Base-by-base conservation (phyloP, 2,888 invertebrate genomes). In the Meloe dianella region DNA sequence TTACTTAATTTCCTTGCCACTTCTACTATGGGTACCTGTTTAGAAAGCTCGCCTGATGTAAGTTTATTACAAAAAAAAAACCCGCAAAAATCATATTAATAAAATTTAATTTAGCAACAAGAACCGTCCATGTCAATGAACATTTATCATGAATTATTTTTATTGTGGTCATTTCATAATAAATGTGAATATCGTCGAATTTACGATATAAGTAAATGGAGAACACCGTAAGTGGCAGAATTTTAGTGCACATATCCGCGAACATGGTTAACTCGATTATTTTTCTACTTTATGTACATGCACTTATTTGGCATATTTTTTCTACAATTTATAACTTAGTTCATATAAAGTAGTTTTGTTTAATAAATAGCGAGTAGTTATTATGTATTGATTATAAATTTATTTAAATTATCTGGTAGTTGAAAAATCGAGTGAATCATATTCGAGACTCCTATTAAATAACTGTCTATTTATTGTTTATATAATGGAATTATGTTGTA, bases 1-100 rank as follows among this genome's bases (percentile, higher is more conserved):
- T 84, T 94, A 63, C 86, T 94, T 84, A 86, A 89, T 78, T 93
- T 93, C 81, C 86, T 94, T 73, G 88, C 93, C 47, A 87, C 87
- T 66, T 91, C 93, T 22, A 93, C 93, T 6, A 87, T 90, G 78
- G 94, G 94, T 65, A 87, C 88, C 65, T 91, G 89, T 80, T 85
- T 92, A 79, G 86, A 88, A 61, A 85, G 83, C 61, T 85, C 87
- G 74, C 87, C 89, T 57, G 81, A 85, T 70, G 86, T 86, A 83
- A 79, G 83, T 83, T 69, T 63, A 47, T 6, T n/a, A n/a, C n/a
- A n/a, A 56, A 14, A n/a, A 22, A 12, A 57, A 4, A 12, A 32
- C 32, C 59, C 5, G 2, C 9, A n/a, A 17, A 29, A 35, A 20
- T 12, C 0, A 7, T 32, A 30, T 59, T 59, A 22, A 35, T 59